Base-by-base conservation (phyloP, 2,797 vertebrate genomes). In the Phyllotis vaccarum region DNA sequence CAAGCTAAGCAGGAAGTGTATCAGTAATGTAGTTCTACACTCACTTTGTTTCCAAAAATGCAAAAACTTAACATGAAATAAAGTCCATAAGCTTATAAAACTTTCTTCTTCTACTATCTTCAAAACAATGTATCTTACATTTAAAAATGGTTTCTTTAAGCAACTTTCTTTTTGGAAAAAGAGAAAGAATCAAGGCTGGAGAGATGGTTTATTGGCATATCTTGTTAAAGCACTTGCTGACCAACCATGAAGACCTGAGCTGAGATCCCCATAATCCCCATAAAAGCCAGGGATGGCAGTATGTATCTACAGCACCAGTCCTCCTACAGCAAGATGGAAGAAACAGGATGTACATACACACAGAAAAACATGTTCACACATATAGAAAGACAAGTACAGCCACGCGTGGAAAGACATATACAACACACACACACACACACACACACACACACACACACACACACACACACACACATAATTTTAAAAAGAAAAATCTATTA, bases 1-100 rank as follows among this genome's bases (percentile, higher is more conserved):
- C 93, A 60, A 90, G 82, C 29, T 95, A 96, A 97, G 91, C 79
- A 97, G 96, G 91, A 98, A 74, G 91, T 9, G 22, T 72, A n/a
- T 72, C 54, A n/a, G n/a, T 54, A 62, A 80, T 89, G 93, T 80
- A 90, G 46, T 90, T 91, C 81, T 81, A 94, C 6, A 79, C 58
- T 90, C 56, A 34, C 64, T 93, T 89, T 68, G 52, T 60, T 68
- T 95, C 83, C 89, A 90, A 90, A 88, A 78, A 90, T 80, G 52
- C 54, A 91, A 92, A 86, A 14, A 88, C 14, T 12, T 60, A 88
- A 52, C 43, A 87, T 60, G 64, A 96, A 93, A 54, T 76, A 37
- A 82, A 29, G 29, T 76, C 60, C 66, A 4, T 43, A 56, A 11
- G 40, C 27, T 81, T 74, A 19, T 5, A n/a, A 70, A 27, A 72